Evolutionary conservation across 2,888 invertebrate species (phyloP).

Genomic region (Trissolcus brochymenae): DNA sequence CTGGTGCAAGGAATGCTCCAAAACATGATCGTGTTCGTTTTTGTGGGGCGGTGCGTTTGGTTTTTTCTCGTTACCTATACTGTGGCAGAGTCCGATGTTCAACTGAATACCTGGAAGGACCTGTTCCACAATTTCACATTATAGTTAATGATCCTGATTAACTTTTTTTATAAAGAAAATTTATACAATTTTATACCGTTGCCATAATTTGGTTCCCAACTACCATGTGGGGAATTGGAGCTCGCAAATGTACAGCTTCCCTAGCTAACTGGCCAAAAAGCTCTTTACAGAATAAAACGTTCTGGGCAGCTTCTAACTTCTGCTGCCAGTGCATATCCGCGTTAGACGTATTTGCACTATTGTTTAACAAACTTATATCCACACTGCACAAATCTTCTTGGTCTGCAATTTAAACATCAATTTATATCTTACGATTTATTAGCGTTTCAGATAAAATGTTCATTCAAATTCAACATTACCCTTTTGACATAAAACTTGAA

Average conservation of each 20-base stretch:
- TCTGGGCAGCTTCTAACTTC: slow-evolving; percentile 97
- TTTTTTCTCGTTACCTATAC: slow-evolving; percentile 81
- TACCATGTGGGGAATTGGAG: slow-evolving; percentile 96
- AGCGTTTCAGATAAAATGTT: not conserved
- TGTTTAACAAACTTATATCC: slow-evolving; percentile 86
- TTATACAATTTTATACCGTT: slow-evolving; percentile 79
- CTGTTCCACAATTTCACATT: slow-evolving; percentile 66
- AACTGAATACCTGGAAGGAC: slow-evolving; percentile 94
- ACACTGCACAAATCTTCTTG: slow-evolving; percentile 93
- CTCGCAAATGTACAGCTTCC: slow-evolving; percentile 95
- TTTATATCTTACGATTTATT: not conserved
- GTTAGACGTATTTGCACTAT: slow-evolving; percentile 84
- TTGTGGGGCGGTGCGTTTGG: slow-evolving; percentile 78
- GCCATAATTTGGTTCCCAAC: slow-evolving; percentile 98
- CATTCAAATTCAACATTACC: slow-evolving; percentile 76
- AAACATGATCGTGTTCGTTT: slow-evolving; percentile 94
- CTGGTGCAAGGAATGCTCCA: slow-evolving; percentile 97
- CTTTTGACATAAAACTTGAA: slow-evolving; percentile 96
- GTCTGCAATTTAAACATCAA: slow-evolving; percentile 78
- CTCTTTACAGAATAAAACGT: slow-evolving; percentile 97
- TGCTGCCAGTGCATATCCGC: slow-evolving; percentile 95
- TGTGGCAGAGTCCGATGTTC: slow-evolving; percentile 93
- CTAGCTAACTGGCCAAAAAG: slow-evolving; percentile 94
- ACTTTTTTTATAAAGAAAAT: not conserved
- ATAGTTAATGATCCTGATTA: too few species aligned